A percentile compares a stretch with the other conserved stretches of the same genome.
These are phyloP conservation scores for Cotesia chilonis DNA, from an alignment of 1,140 invertebrate species.

Conservation along the genomic window DNA sequence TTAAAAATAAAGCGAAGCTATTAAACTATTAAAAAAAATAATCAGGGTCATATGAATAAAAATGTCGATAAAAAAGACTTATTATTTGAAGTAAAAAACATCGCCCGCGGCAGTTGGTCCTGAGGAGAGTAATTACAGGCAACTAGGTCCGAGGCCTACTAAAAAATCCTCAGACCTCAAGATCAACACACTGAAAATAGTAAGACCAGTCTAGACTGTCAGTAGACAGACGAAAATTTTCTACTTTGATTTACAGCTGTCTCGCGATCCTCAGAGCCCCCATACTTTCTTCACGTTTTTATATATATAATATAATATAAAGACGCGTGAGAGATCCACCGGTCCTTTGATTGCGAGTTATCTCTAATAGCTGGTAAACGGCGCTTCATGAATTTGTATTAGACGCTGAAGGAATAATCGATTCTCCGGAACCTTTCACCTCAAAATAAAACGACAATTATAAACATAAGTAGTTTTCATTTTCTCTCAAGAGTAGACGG, in stretches of 20 bases:
- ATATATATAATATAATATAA: not conserved
- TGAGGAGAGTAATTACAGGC: constrained; percentile 1
- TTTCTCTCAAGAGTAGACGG: not conserved
- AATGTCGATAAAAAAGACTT: too few relatives aligned
- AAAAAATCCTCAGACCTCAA: not conserved
- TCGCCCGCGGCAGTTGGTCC: not conserved
- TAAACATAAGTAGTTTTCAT: not conserved
- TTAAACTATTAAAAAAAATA: too few relatives aligned
- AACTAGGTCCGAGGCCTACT: not conserved
- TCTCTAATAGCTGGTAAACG: constrained; percentile 62
- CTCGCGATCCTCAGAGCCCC: constrained; percentile 39
- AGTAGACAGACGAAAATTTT: constrained; percentile 52
- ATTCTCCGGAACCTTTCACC: constrained; percentile 33
- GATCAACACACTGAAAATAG: constrained; percentile 30
- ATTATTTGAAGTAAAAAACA: too few relatives aligned
- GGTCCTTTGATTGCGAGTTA: constrained; percentile 59
- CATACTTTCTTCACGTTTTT: too few relatives aligned
- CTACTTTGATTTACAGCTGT: constrained; percentile 64
- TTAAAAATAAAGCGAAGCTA: too few relatives aligned
- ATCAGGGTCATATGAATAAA: too few relatives aligned
- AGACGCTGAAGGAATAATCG: constrained; percentile 49
- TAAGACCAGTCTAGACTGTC: constrained; percentile 43
- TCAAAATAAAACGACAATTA: too few relatives aligned
- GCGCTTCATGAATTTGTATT: constrained; percentile 64
- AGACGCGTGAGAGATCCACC: constrained; percentile 15